phyloP scores from a whole-genome alignment of 35 echinoderm and acorn worm genomes.

The Holothuria glaberrima region DNA sequence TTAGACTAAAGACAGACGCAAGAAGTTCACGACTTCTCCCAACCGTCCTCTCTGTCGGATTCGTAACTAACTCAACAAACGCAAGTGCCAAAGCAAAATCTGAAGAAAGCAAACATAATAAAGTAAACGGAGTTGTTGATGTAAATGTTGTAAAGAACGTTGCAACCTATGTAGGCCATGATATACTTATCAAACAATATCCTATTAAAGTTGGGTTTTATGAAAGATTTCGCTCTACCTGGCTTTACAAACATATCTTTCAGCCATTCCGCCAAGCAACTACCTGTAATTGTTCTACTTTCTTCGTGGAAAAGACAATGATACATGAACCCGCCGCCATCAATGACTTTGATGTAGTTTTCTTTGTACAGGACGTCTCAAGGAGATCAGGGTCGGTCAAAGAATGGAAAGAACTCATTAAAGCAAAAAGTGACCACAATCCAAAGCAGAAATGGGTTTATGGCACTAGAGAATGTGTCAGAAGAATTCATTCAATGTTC shows the following conservation, averaged over 20 bases:
- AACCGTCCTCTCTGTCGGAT: too few species aligned
- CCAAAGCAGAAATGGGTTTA: conserved; percentile 10
- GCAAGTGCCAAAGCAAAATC: too few species aligned
- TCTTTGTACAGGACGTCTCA: conserved; percentile 5
- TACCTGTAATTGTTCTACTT: conserved; percentile 12
- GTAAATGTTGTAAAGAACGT: too few species aligned
- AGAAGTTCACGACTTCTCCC: too few species aligned
- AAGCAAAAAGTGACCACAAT: background rate
- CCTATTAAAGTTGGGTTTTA: too few species aligned
- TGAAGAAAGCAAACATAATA: too few species aligned
- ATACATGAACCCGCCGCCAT: background rate
- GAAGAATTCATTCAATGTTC: background rate
- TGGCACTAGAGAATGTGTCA: background rate
- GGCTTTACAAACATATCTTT: background rate
- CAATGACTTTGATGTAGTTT: background rate
- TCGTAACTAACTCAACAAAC: too few species aligned
- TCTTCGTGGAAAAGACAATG: background rate
- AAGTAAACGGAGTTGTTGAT: too few species aligned
- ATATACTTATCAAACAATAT: too few species aligned
- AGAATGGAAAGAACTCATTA: background rate
- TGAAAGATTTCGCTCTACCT: too few species aligned
- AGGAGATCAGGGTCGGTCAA: background rate
- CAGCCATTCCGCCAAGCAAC: background rate
- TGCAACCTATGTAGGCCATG: too few species aligned
- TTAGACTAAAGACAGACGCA: too few species aligned